A percentile compares a stretch with the other conserved stretches of the same genome.
Evolutionary conservation across 2,113 vertebrate species (phyloP).

Genomic region (Uria lomvia): DNA sequence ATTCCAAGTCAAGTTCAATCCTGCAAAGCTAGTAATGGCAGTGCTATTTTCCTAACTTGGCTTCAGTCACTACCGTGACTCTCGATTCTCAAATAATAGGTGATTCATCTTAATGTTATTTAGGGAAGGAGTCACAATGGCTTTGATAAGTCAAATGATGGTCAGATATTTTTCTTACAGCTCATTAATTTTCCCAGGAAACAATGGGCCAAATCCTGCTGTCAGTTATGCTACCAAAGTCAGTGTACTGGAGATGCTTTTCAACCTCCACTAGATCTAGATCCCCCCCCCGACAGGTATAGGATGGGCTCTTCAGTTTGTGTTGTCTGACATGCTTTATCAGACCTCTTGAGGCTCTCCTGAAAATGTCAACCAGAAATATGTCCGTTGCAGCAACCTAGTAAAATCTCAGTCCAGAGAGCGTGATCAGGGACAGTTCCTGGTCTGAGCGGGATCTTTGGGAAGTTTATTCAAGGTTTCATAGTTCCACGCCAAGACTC

Average conservation of each 20-base stretch:
- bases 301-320: background rate
- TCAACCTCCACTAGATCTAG: background rate
- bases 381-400: background rate
- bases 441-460: rapidly evolving
- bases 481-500: background rate
- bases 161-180: conserved; percentile 63
- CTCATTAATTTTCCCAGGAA: conserved; percentile 57
- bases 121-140: conserved; percentile 59
- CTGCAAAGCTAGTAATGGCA: conserved; percentile 52
- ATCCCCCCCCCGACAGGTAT: background rate
- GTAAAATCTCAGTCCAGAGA: background rate
- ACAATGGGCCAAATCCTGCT: conserved; percentile 46
- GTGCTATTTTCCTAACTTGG: conserved; percentile 40
- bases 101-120: conserved; percentile 69
- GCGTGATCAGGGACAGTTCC: background rate
- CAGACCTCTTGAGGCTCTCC: background rate
- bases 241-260: background rate
- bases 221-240: background rate
- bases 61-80: conserved; percentile 59
- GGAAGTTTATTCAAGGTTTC: background rate
- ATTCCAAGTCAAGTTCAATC: conserved; percentile 69
- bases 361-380: background rate
- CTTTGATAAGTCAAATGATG: conserved; percentile 67
- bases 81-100: conserved; percentile 48
- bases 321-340: background rate